A percentile compares a stretch with the other conserved stretches of the same genome.
Conservation (phyloP, 2,113 vertebrate genomes). For the Nyctibius bracteatus region DNA sequence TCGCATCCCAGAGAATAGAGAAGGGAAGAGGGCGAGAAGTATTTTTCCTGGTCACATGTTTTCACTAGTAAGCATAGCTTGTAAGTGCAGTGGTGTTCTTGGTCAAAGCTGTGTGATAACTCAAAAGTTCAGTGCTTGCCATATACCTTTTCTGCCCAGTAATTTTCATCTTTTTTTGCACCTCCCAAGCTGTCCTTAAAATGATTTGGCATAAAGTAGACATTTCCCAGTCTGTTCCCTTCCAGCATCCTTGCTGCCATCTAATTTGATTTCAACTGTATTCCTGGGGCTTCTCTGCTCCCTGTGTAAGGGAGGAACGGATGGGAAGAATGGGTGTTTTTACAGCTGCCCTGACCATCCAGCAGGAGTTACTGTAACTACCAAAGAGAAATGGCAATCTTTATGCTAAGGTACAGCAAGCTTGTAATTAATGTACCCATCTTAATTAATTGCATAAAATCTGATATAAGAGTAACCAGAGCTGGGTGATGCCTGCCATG, state of each 20-base stretch:
- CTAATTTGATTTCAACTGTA: neutral
- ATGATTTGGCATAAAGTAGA: neutral
- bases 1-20: neutral
- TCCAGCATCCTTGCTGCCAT: neutral
- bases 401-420: neutral
- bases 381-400: neutral
- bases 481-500: neutral
- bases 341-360: neutral
- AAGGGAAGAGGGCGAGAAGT: neutral
- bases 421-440: neutral
- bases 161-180: neutral
- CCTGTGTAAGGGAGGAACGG: neutral
- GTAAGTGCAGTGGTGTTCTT: neutral
- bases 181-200: neutral
- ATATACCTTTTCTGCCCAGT: neutral
- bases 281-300: neutral
- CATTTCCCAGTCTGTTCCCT: neutral
- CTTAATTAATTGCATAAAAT: slow-evolving; percentile 3
- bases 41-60: neutral
- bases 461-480: slow-evolving; percentile 2
- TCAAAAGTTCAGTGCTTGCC: neutral
- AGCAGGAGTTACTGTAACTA: neutral
- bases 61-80: neutral
- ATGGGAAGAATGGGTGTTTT: neutral
- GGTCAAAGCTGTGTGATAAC: neutral